These are phyloP conservation scores for Candidula unifasciata DNA, from an alignment of 2,888 invertebrate genomes.

Conservation along the genomic window DNA sequence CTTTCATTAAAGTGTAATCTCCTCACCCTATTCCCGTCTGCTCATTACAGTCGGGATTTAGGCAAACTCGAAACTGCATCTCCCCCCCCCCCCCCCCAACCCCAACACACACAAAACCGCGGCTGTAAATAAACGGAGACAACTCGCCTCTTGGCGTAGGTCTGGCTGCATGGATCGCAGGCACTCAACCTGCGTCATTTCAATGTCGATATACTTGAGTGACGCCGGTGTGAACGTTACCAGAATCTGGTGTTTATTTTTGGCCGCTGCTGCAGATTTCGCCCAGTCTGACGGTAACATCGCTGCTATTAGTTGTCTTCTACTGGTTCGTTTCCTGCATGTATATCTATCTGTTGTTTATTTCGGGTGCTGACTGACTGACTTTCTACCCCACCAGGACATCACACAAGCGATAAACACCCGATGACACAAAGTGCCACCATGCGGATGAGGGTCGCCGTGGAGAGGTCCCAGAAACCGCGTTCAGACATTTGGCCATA, in stretches of 20 bases:
- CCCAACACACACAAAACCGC: background rate
- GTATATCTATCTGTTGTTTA: background rate
- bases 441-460: too few species aligned
- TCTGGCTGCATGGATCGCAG: background rate
- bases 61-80: background rate
- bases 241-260: background rate
- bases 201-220: background rate
- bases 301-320: background rate
- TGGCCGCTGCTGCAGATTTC: background rate
- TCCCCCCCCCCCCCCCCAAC: background rate
- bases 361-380: too few species aligned
- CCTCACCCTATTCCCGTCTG: background rate
- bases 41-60: background rate
- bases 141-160: background rate
- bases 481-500: too few species aligned
- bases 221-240: background rate
- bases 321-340: background rate
- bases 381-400: too few species aligned
- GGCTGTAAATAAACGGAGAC: background rate
- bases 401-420: too few species aligned
- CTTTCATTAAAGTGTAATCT: background rate
- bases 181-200: background rate
- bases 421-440: too few species aligned
- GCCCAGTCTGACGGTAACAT: background rate
- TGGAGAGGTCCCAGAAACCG: too few species aligned